Percentiles rank a stretch among this genome's conserved stretches.
These are phyloP conservation scores for Laterallus jamaicensis DNA, from an alignment of 2,113 vertebrate species.

Conservation along the genomic window DNA sequence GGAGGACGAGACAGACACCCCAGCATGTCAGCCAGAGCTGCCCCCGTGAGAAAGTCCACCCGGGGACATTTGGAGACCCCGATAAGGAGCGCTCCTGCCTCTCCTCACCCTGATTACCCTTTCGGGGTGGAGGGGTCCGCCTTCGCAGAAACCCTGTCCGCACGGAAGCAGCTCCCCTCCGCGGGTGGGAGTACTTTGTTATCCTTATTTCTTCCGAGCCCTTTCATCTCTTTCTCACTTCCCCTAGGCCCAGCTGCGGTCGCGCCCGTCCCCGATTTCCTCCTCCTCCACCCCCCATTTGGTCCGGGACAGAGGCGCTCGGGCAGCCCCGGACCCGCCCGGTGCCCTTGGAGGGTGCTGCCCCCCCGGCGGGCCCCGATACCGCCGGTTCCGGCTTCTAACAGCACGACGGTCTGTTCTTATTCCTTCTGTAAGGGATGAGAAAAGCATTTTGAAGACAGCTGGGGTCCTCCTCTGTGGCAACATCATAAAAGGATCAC, in stretches of 20 bases:
- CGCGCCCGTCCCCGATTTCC: background rate
- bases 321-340: background rate
- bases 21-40: background rate
- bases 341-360: too few relatives aligned
- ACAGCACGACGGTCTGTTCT: background rate
- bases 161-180: background rate
- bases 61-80: too few relatives aligned
- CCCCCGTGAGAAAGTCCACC: too few relatives aligned
- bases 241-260: background rate
- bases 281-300: background rate
- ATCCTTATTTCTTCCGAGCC: background rate
- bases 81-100: background rate
- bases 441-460: background rate
- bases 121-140: rapidly evolving
- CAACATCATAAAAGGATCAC: background rate
- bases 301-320: background rate
- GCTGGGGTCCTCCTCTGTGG: background rate
- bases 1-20: too few relatives aligned
- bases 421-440: rapidly evolving
- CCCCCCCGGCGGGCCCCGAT: rapidly evolving
- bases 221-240: background rate
- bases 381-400: too few relatives aligned
- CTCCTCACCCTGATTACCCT: too few relatives aligned
- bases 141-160: background rate
- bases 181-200: background rate